A percentile compares a stretch with the other conserved stretches of the same genome.
Evolutionary conservation across 2,113 vertebrate species (phyloP).

Genomic region (Hirundichthys speculiger): DNA sequence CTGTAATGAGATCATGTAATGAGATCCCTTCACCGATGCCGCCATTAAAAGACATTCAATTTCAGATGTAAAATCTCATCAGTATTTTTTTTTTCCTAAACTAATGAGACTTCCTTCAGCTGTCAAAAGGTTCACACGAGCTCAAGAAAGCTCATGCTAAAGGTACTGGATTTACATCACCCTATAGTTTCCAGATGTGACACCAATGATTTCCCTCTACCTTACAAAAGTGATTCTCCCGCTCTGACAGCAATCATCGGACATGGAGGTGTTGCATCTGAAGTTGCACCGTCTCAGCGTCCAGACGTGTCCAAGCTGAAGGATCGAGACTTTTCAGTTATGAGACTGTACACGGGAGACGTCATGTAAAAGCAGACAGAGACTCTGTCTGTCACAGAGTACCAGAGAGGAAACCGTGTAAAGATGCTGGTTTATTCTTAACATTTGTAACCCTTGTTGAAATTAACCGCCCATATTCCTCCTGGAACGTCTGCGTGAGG

Average conservation of each 20-base stretch:
- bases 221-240: conserved; percentile 35
- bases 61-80: too few species aligned
- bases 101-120: too few species aligned
- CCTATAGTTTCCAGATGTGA: conserved; percentile 1
- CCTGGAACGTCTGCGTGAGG: conserved; percentile 35
- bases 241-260: conserved; percentile 64
- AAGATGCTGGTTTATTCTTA: not conserved
- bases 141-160: not conserved
- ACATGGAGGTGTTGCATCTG: conserved; percentile 47
- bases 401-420: not conserved
- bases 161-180: conserved; percentile 2
- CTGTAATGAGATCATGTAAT: too few species aligned
- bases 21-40: too few species aligned
- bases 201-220: conserved; percentile 25
- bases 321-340: conserved; percentile 5
- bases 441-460: not conserved
- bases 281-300: conserved; percentile 45
- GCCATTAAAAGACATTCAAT: too few species aligned
- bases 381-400: too few species aligned
- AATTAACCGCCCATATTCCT: too few species aligned
- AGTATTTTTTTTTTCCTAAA: too few species aligned
- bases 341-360: conserved; percentile 10
- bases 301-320: conserved; percentile 18
- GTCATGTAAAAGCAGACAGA: conserved; percentile 1
- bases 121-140: not conserved